Base-by-base conservation (phyloP, 1,140 invertebrate genomes). In the Oryctes rhinoceros region DNA sequence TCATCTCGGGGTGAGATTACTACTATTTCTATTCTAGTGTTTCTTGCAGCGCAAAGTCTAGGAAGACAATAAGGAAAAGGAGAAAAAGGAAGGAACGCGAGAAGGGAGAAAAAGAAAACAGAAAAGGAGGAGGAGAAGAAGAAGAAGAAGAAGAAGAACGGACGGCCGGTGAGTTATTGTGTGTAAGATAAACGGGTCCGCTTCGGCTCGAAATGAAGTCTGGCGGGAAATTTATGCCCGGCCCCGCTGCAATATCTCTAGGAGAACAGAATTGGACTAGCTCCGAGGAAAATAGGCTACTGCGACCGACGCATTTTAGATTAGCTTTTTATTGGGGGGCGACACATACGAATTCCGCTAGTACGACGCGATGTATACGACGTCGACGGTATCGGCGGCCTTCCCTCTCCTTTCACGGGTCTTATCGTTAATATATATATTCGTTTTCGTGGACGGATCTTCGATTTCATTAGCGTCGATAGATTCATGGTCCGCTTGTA, bases 151-250 rank as follows among this genome's bases (percentile, higher is more conserved):
- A 83, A 86, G 84, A 85, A 85, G 84, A 84, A 85, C 83, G 85
- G 86, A 87, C 86, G 85, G 85, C 84, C 81, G 76, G 86, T 87
- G 86, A 87, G 83, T 87, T 87, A 87, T 87, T 86, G 86, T 87
- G 85, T 86, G 85, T 85, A 87, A 87, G 86, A 87, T 87, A 87
- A 87, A 87, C 86, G 86, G 85, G 86, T 85, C 83, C 86, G 86
- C 85, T 85, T 85, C 85, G 83, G 85, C 86, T 84, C 86, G 86
- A 87, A 87, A 87, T 87, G 86, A 87, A 87, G 86, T 87, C 86
- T 87, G 86, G 86, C 86, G 82, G 86, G 85, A 87, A 87, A 87
- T 87, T 87, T 86, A 86, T 86, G 83, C 82, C 79, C 83, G 83
- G 82, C 85, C 85, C 83, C 81, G 84, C 83, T 86, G 86, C 86